phyloP scores from a whole-genome alignment of 2,797 vertebrate species.

The Petrocephalus sullivani region DNA sequence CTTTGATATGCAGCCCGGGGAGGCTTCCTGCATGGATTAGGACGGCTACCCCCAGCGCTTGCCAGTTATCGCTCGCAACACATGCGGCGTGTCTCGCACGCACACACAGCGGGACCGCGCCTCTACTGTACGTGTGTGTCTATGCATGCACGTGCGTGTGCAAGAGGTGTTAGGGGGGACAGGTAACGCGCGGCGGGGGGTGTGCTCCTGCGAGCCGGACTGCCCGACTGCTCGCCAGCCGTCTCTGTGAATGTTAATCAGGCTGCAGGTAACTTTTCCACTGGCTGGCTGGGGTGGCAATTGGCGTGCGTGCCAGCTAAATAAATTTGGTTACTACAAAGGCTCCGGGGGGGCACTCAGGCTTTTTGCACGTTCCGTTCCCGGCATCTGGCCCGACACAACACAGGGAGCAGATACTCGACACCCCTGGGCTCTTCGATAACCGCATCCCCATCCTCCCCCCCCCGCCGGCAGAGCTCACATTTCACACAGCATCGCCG shows the following conservation, averaged over 20 bases:
- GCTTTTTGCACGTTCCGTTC: neutral
- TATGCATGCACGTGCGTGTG: neutral
- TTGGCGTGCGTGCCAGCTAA: neutral
- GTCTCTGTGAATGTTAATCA: neutral
- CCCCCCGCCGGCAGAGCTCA: neutral
- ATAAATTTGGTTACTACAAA: neutral
- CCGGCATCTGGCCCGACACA: neutral
- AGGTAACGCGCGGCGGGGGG: neutral
- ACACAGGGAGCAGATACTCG: neutral
- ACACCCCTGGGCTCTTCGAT: neutral
- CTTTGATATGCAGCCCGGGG: slow-evolving; percentile 5
- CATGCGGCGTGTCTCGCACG: slow-evolving; percentile 23
- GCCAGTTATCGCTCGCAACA: neutral
- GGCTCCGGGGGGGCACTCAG: neutral
- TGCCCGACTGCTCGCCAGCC: neutral
- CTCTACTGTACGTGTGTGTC: neutral
- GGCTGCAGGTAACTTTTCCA: neutral
- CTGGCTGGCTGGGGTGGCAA: neutral
- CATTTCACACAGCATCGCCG: neutral
- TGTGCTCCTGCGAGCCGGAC: neutral
- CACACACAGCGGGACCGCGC: neutral
- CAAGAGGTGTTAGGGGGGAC: neutral
- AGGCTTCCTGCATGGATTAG: neutral
- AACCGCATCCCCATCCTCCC: neutral
- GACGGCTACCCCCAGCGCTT: neutral